These are phyloP conservation scores for Limnephilus rhombicus DNA, from an alignment of 2,888 invertebrate genomes.

Conservation along the genomic window DNA sequence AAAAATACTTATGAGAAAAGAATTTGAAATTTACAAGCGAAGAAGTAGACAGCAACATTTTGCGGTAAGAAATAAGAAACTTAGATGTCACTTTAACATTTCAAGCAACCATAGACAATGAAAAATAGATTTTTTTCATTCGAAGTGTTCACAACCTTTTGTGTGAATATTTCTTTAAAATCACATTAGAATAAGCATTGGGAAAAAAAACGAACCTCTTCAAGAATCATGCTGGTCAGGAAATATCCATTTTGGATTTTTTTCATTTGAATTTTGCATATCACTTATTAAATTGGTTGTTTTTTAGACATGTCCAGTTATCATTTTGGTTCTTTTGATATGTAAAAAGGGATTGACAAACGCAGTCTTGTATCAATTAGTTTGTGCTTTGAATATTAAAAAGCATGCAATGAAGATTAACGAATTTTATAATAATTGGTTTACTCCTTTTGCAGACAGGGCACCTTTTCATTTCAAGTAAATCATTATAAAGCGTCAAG, in stretches of 20 bases:
- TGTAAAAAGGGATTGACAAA: neutral
- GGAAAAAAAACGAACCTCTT: neutral
- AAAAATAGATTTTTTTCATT: neutral
- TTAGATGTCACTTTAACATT: neutral
- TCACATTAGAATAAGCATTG: neutral
- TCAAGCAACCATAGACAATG: slow-evolving; percentile 1
- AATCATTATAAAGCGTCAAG: neutral
- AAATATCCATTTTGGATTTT: neutral
- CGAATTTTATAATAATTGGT: neutral
- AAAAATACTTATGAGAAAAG: neutral
- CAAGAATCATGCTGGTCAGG: neutral
- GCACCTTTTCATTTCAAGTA: neutral
- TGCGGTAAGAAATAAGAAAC: neutral
- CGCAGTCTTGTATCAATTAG: neutral
- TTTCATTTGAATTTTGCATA: neutral
- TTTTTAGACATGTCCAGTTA: neutral
- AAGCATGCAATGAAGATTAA: neutral
- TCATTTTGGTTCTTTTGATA: slow-evolving; percentile 1
- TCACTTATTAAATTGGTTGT: neutral
- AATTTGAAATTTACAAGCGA: neutral
- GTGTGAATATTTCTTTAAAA: neutral
- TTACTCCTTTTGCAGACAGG: neutral
- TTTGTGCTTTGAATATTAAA: neutral
- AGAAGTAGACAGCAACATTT: neutral
- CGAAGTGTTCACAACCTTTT: neutral